These are phyloP conservation scores for Carpatolechia fugitivella DNA, from an alignment of 2,888 invertebrate genomes.

Conservation along the genomic window DNA sequence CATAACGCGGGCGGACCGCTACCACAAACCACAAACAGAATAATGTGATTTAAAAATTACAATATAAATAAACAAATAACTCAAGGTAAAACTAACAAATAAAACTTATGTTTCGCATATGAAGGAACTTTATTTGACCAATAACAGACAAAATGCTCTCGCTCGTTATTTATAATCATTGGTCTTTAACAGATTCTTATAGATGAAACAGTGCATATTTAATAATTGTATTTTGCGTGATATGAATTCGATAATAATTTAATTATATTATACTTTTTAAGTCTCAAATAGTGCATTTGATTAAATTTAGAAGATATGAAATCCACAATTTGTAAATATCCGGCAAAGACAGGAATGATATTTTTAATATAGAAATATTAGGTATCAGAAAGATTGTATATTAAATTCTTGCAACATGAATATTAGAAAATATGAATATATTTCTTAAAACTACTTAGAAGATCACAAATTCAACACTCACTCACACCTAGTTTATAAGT, in stretches of 20 bases:
- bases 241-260: slow-evolving; percentile 55
- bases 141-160: slow-evolving; percentile 61
- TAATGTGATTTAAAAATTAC: too few species aligned
- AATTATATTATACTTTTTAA: slow-evolving; percentile 31
- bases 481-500: slow-evolving; percentile 28
- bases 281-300: slow-evolving; percentile 50
- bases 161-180: slow-evolving; percentile 45
- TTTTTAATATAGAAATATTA: slow-evolving; percentile 55
- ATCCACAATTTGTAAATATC: slow-evolving; percentile 52
- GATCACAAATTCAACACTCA: slow-evolving; percentile 71
- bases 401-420: slow-evolving; percentile 61
- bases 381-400: slow-evolving; percentile 57
- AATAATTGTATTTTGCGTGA: slow-evolving; percentile 56
- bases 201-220: slow-evolving; percentile 64
- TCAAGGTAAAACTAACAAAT: neutral
- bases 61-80: neutral
- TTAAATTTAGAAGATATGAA: slow-evolving; percentile 57
- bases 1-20: too few species aligned
- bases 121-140: slow-evolving; percentile 77
- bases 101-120: slow-evolving; percentile 36
- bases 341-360: slow-evolving; percentile 47
- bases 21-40: too few species aligned
- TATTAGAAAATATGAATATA: slow-evolving; percentile 76
- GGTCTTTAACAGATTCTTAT: slow-evolving; percentile 42
- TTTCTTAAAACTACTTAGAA: slow-evolving; percentile 66